Evolutionary conservation across 1,140 invertebrate genomes (phyloP).

Genomic region (Drosophila nasuta): DNA sequence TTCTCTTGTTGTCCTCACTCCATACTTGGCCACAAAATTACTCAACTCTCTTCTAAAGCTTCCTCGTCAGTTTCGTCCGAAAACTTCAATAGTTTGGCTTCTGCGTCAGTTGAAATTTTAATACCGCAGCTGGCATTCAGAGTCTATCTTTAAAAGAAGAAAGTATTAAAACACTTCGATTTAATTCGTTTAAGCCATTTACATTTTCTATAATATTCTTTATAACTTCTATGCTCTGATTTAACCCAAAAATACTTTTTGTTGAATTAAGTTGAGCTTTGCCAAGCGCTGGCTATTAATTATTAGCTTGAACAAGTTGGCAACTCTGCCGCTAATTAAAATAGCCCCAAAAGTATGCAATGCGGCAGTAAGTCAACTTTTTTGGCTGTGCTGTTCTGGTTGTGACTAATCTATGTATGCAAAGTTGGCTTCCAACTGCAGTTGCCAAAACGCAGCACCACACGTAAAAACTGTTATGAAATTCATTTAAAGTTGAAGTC

Average conservation of each 20-base stretch:
- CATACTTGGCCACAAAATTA: constrained; percentile 47
- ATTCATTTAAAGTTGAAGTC: constrained; percentile 75
- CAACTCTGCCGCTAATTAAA: constrained; percentile 58
- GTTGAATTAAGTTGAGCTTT: background rate
- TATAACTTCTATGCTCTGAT: too few species aligned
- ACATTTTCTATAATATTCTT: background rate
- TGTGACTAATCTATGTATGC: constrained; percentile 61
- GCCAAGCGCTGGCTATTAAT: constrained; percentile 22
- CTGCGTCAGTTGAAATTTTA: constrained; percentile 6
- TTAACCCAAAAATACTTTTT: background rate
- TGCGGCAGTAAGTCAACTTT: constrained; percentile 29
- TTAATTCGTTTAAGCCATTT: too few species aligned
- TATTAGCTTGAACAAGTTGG: constrained; percentile 29
- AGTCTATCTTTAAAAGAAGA: too few species aligned
- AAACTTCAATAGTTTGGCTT: constrained; percentile 16
- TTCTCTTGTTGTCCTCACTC: constrained; percentile 28
- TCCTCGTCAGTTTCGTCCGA: constrained; percentile 1
- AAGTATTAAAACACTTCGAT: too few species aligned
- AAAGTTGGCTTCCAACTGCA: constrained; percentile 52
- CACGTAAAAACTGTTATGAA: constrained; percentile 64
- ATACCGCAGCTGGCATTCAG: too few species aligned
- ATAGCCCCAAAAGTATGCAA: constrained; percentile 49
- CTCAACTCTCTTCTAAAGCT: constrained; percentile 16
- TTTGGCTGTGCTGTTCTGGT: constrained; percentile 15
- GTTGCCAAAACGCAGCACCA: constrained; percentile 9